Percentiles rank a stretch among this genome's conserved stretches.
phyloP scores from a whole-genome alignment of 2,797 vertebrate genomes.

The Siniperca undulata region DNA sequence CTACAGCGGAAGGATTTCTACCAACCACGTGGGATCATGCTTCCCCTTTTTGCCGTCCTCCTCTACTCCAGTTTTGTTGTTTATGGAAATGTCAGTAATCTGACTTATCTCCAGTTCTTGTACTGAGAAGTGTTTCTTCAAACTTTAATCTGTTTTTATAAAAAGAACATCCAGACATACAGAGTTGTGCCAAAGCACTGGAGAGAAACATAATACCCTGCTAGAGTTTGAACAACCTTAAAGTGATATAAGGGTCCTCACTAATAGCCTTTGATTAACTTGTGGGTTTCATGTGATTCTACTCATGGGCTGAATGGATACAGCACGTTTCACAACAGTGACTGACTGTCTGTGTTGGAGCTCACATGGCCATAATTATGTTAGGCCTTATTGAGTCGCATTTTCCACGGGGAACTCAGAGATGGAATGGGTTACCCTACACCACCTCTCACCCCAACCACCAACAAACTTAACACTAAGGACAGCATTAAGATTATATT shows the following conservation, averaged over 20 bases:
- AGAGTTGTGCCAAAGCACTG: too few relatives aligned
- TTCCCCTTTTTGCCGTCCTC: slow-evolving; percentile 17
- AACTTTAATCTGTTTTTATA: neutral
- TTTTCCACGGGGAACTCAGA: slow-evolving; percentile 40
- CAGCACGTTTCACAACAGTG: slow-evolving; percentile 50
- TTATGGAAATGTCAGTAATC: neutral
- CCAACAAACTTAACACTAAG: neutral
- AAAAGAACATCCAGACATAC: too few relatives aligned
- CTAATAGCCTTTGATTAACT: slow-evolving; percentile 19
- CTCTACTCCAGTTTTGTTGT: slow-evolving; percentile 10
- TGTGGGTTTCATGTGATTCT: slow-evolving; percentile 74
- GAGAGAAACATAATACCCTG: neutral
- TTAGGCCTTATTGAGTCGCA: slow-evolving; percentile 58
- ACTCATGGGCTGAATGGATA: slow-evolving; percentile 47
- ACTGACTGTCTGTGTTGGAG: slow-evolving; percentile 33
- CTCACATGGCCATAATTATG: slow-evolving; percentile 74
- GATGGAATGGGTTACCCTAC: slow-evolving; percentile 5
- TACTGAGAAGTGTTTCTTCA: too few relatives aligned
- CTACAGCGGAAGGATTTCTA: slow-evolving; percentile 43
- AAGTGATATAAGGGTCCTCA: neutral
- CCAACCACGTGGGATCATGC: slow-evolving; percentile 77
- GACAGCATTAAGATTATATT: neutral
- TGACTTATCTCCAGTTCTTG: neutral
- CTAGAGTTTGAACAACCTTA: neutral
- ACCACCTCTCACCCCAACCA: neutral